Evolutionary conservation across 1,140 invertebrate genomes (phyloP), one percentile per base, ranked within the genome.

Genomic region (Drosophila lini): DNA sequence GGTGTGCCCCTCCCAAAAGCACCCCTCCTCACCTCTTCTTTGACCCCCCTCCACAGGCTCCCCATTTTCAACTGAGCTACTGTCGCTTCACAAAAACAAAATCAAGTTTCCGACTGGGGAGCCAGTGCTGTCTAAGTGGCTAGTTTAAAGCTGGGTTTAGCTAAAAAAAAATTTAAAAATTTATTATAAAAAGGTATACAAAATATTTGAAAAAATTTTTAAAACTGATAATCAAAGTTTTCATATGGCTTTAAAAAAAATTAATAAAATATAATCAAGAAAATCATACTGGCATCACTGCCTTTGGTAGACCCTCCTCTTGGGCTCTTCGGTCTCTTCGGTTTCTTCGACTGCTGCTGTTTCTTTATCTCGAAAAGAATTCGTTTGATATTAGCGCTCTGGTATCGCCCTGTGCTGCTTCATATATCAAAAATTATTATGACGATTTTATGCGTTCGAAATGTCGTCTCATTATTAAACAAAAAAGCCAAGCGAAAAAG

Each of bases 401-500:
- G 80, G 82, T 68, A 86, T 81, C 77, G 74, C 82, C 78, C 70
- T 78, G 75, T 78, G 79, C 90, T 85, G 90, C 90, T 91, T 89
- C 90, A 91, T 91, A 91, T 91, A 91, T 91, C 90, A 91, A 91
- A 91, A 91, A 91, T 91, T 91, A 91, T 91, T 91, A 91, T 91
- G 90, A 91, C 90, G 90, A 91, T 91, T 91, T 91, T 91, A 91
- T 91, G 90, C 90, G 90, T 91, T 91, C 90, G 90, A 91, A 91
- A 91, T 91, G 90, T 91, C 90, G 90, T 91, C 90, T 91, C 90
- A 91, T 91, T 91, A 91, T 91, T 91, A 89, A 91, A 91, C 91
- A 88, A 86, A 88, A 86, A 88, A 80, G 48, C 47, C 68, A 67
- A 80, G 74, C 47, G 65, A 67, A 60, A 53, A 70, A 67, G 64